Evolutionary conservation across 2,113 vertebrate genomes (phyloP).

Genomic region (Cheirogaleus medius): DNA sequence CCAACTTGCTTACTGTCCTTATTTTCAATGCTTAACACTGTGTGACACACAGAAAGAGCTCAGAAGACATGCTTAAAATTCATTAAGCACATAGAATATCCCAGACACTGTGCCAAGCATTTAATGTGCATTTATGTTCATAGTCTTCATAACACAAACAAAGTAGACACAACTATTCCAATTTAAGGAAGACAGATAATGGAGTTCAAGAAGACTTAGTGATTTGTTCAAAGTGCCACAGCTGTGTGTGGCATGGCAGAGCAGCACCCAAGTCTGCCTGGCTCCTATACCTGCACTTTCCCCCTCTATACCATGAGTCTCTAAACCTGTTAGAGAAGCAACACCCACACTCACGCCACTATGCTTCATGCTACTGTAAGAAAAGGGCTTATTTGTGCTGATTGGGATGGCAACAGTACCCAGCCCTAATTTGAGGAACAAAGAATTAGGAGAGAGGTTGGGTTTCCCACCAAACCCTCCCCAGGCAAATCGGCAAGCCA

Average conservation of each 20-base stretch:
- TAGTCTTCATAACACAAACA: background rate
- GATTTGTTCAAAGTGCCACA: background rate
- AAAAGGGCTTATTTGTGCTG: conserved; percentile 50
- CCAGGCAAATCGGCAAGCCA: conserved; percentile 38
- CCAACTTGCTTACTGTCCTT: background rate
- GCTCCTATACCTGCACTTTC: background rate
- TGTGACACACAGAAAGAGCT: background rate
- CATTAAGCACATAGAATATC: background rate
- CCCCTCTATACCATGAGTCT: background rate
- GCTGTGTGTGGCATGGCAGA: background rate
- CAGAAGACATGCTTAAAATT: background rate
- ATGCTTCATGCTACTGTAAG: background rate
- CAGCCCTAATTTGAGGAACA: conserved; percentile 64
- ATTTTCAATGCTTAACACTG: background rate
- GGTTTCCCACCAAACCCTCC: conserved; percentile 67
- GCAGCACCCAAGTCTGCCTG: background rate
- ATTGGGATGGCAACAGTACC: conserved; percentile 57
- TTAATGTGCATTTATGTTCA: background rate
- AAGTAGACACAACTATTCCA: background rate
- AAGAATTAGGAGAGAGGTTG: conserved; percentile 42
- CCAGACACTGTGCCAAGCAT: background rate
- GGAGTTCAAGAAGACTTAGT: background rate
- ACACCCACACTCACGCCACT: background rate
- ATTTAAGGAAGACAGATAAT: background rate
- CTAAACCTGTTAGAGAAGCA: conserved; percentile 41